Conservation (phyloP, 2,113 vertebrate species). For the Gavia stellata region DNA sequence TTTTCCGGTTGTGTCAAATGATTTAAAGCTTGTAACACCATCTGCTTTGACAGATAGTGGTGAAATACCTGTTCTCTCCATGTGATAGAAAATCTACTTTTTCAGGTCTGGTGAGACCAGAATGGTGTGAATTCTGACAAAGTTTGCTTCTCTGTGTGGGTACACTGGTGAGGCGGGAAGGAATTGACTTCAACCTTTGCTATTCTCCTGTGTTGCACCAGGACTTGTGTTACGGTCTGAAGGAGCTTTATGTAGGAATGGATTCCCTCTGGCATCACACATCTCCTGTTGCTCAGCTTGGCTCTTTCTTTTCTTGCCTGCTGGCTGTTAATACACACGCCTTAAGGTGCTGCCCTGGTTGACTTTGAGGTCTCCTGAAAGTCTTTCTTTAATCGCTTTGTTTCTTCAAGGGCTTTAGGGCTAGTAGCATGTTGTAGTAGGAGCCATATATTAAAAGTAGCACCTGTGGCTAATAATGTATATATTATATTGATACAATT, state of each 20-base stretch:
- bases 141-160: neutral
- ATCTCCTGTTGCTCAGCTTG: neutral
- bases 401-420: neutral
- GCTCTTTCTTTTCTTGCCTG: neutral
- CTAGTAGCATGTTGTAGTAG: neutral
- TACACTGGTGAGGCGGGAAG: neutral
- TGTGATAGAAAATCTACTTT: neutral
- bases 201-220: neutral
- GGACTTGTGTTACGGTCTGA: neutral
- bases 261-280: neutral
- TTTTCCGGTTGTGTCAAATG: fast-evolving
- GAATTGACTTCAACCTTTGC: neutral
- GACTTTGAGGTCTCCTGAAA: neutral
- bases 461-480: too few species aligned
- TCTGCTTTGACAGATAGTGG: neutral
- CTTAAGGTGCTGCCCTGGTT: neutral
- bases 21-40: neutral
- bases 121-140: neutral
- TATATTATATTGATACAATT: too few species aligned
- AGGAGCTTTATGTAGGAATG: neutral
- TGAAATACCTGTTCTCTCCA: neutral
- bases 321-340: fast-evolving
- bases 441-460: too few species aligned
- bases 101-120: neutral
- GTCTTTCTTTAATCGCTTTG: neutral